Conservation (phyloP, 2,888 invertebrate species). For the Heliconius cydno region DNA sequence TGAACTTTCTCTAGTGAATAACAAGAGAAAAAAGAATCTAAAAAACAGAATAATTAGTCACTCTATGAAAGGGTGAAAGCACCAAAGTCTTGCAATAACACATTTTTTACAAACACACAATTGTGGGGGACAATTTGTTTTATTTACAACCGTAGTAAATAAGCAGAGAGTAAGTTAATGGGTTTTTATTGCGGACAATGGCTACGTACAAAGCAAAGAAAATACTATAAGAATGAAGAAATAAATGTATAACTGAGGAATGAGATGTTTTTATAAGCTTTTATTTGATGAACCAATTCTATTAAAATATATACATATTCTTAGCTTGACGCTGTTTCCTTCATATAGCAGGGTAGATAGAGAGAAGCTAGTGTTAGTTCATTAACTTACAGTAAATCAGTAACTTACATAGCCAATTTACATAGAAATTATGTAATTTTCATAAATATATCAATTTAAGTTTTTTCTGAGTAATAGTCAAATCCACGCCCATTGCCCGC, state of each 20-base stretch:
- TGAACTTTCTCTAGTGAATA: background rate
- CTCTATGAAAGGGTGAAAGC: background rate
- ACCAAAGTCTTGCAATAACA: constrained; percentile 7
- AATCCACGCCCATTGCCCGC: no score
- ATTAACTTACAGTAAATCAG: no score
- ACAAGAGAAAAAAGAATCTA: background rate
- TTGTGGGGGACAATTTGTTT: constrained; percentile 20
- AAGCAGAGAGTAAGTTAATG: constrained; percentile 27
- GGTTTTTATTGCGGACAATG: constrained; percentile 23
- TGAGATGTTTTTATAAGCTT: background rate
- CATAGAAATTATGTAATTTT: background rate
- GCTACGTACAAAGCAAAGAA: constrained; percentile 7
- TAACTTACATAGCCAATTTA: background rate
- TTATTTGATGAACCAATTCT: background rate
- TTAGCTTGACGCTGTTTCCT: background rate
- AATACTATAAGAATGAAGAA: background rate
- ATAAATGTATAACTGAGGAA: background rate
- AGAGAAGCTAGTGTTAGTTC: background rate
- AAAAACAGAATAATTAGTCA: constrained; percentile 10
- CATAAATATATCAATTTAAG: no score
- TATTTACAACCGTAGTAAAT: constrained; percentile 24
- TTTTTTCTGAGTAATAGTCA: no score
- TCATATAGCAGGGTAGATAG: no score
- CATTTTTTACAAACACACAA: constrained; percentile 25
- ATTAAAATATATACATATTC: background rate